phyloP scores from a whole-genome alignment of 2,797 vertebrate genomes.

The Acanthornis magna region DNA sequence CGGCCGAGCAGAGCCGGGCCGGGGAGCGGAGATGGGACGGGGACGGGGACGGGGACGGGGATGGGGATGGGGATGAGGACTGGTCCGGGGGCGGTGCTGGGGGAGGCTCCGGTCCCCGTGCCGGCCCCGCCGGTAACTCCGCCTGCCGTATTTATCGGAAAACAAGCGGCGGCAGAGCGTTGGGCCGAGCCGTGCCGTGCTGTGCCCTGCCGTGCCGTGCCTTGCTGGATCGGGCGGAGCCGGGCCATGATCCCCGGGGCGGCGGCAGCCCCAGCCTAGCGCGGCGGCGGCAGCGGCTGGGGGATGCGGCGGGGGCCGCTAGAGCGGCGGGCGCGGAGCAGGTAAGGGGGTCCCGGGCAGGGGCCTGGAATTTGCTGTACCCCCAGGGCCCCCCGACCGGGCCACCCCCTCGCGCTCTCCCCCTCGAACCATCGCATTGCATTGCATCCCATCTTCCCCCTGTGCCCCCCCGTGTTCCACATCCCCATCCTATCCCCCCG shows the following conservation, averaged over 20 bases:
- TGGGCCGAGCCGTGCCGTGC: not conserved
- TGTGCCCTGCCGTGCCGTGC: not conserved
- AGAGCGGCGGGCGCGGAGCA: not conserved
- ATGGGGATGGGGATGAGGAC: not conserved
- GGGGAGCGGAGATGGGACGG: not conserved
- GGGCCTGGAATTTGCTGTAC: not conserved
- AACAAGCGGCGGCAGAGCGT: not conserved
- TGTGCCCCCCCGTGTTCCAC: not conserved
- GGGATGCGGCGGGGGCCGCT: not conserved
- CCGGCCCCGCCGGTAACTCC: not conserved
- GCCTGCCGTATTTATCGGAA: slow-evolving; percentile 27
- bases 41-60: too few relatives aligned
- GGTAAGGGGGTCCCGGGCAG: not conserved
- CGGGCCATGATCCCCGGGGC: not conserved
- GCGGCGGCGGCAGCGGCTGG: not conserved
- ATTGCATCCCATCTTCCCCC: not conserved
- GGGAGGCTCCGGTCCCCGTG: not conserved
- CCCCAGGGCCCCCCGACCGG: not conserved
- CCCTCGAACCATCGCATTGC: not conserved
- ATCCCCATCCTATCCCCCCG: not conserved
- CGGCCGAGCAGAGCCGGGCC: too few relatives aligned
- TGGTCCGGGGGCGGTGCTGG: not conserved
- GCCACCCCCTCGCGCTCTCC: not conserved
- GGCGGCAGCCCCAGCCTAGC: not conserved
- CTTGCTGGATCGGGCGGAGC: not conserved